Evolutionary conservation across 2,888 invertebrate genomes (phyloP).

Genomic region (Thyatira batis): DNA sequence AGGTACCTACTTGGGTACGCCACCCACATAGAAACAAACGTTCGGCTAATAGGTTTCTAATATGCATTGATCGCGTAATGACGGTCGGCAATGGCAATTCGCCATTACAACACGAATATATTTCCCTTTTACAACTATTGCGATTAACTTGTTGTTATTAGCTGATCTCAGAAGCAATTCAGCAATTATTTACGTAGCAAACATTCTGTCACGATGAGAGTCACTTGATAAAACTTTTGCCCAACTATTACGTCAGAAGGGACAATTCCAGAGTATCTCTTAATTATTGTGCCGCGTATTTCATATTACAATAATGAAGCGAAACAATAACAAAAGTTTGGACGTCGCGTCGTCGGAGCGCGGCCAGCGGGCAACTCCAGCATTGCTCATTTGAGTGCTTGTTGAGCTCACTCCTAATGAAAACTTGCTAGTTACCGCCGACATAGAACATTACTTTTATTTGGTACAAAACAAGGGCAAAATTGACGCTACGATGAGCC

Average conservation of each 20-base stretch:
- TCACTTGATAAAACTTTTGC: conserved; percentile 67
- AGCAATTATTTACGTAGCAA: conserved; percentile 67
- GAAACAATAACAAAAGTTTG: conserved; percentile 81
- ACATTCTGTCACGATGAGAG: conserved; percentile 64
- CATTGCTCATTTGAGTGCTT: conserved; percentile 76
- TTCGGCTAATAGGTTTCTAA: conserved; percentile 56
- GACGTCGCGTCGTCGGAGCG: conserved; percentile 50
- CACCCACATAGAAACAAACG: conserved; percentile 35
- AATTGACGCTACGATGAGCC: conserved; percentile 43
- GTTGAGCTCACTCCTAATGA: conserved; percentile 73
- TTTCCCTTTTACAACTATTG: conserved; percentile 52
- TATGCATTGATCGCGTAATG: conserved; percentile 50
- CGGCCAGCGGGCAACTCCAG: conserved; percentile 64
- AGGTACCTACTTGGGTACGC: conserved; percentile 13
- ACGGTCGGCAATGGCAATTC: conserved; percentile 40
- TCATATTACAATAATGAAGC: conserved; percentile 81
- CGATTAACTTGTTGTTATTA: conserved; percentile 65
- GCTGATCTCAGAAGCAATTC: conserved; percentile 55
- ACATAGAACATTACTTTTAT: conserved; percentile 67
- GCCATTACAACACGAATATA: conserved; percentile 48
- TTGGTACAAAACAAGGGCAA: conserved; percentile 51
- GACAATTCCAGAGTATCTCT: conserved; percentile 74
- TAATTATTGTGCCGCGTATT: conserved; percentile 78
- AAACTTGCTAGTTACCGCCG: conserved; percentile 73
- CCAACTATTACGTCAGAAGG: conserved; percentile 69